A percentile compares a stretch with the other conserved stretches of the same genome.
Evolutionary conservation across 1,140 invertebrate genomes (phyloP).

Genomic region (Drosophila pectinifera): DNA sequence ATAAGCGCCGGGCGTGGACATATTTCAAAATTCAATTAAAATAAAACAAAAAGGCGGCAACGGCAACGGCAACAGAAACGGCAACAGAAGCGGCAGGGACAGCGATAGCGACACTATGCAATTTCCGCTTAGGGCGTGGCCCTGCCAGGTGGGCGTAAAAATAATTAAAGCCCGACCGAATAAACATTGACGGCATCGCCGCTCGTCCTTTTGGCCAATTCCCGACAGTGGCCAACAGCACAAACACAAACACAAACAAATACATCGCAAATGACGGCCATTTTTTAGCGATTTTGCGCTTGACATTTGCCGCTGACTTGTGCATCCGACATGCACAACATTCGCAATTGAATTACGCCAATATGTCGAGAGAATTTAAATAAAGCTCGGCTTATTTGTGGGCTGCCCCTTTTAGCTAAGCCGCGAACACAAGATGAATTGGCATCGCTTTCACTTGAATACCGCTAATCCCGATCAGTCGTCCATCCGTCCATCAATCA

Average conservation of each 20-base stretch:
- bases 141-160: constrained; percentile 73
- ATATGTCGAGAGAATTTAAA: constrained; percentile 23
- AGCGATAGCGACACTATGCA: constrained; percentile 71
- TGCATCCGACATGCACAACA: constrained; percentile 43
- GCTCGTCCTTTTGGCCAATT: constrained; percentile 16
- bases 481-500: constrained; percentile 50
- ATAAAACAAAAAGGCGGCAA: constrained; percentile 66
- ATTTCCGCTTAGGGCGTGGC: constrained; percentile 72
- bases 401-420: background rate
- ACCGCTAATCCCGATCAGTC: constrained; percentile 43
- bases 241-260: constrained; percentile 33
- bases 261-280: constrained; percentile 15
- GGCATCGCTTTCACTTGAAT: constrained; percentile 22
- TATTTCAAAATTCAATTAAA: constrained; percentile 84
- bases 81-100: constrained; percentile 11
- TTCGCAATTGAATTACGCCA: constrained; percentile 51
- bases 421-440: constrained; percentile 25
- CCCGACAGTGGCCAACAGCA: background rate
- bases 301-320: constrained; percentile 44
- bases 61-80: constrained; percentile 9
- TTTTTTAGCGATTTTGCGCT: constrained; percentile 59
- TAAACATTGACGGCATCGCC: constrained; percentile 52
- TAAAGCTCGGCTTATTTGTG: background rate
- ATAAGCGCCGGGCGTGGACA: constrained; percentile 42
- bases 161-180: constrained; percentile 70